Percentiles rank a stretch among this genome's conserved stretches.
Evolutionary conservation across 64 coral and sea anemone genomes (phyloP).

Genomic region (Stichodactyla helianthus): DNA sequence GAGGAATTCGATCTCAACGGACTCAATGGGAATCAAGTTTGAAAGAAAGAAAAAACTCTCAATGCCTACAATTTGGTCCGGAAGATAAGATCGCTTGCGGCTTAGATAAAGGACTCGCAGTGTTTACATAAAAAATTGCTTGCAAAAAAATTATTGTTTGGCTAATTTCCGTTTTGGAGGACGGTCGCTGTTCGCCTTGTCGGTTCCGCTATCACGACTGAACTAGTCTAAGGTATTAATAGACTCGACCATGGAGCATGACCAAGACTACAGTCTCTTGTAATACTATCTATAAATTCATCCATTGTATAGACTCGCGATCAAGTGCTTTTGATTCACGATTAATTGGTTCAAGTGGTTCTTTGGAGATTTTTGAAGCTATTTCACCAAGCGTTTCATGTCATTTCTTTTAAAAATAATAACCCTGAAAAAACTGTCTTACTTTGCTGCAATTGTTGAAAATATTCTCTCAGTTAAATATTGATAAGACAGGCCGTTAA

Average conservation of each 20-base stretch:
- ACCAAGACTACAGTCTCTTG: neutral
- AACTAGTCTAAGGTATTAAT: neutral
- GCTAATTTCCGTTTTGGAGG: neutral
- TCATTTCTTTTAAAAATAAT: neutral
- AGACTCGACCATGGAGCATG: neutral
- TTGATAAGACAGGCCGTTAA: neutral
- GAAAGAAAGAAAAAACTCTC: neutral
- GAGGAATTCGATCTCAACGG: neutral
- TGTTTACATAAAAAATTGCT: conserved; percentile 17
- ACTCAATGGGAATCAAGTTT: conserved; percentile 5
- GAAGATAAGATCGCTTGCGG: conserved; percentile 21
- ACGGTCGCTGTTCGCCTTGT: neutral
- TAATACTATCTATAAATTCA: neutral
- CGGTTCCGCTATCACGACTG: neutral
- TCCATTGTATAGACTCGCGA: neutral
- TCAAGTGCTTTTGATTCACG: conserved; percentile 2
- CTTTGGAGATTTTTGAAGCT: neutral
- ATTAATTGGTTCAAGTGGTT: neutral
- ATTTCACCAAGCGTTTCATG: neutral
- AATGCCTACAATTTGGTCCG: conserved; percentile 3
- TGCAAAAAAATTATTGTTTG: neutral
- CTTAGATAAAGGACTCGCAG: neutral
- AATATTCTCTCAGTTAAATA: neutral
- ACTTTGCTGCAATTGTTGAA: neutral
- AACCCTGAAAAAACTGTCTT: neutral